Evolutionary conservation across 2,797 vertebrate species (phyloP), one percentile per base, ranked within the genome.

Genomic region (Kryptopterus vitreolus): DNA sequence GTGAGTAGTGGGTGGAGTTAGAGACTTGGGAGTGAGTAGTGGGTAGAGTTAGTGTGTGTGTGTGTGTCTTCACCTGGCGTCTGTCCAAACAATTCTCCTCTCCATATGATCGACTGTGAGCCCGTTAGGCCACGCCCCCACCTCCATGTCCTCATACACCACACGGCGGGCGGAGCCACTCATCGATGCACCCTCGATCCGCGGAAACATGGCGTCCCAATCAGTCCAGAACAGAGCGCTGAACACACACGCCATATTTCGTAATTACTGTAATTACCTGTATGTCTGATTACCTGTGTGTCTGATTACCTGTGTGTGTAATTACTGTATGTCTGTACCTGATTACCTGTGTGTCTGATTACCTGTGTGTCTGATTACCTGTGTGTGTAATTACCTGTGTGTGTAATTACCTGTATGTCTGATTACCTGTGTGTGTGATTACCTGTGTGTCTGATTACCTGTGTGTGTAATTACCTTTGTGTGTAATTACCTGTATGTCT

Each of bases 141-240:
- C 94, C 84, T 95, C 95, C 95, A 96, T 95, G 8, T 96, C 95
- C 89, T 95, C 95, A 77, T 94, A 95, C 71, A 96, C 94, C 35
- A 95, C 94, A 71, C 91, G 95, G 72, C 95, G 92, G 15, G 88
- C 91, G 0, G 92, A 91, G 24, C 95, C 95, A 0, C 94, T 96
- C 95, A 96, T 96, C 5, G 95, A 95, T 1, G 95, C 94, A 0
- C 94, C 95, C 65, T 96, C 95, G 1, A 96, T 96, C 7, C 95
- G 95, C 80, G 95, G 95, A 87, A 95, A 96, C 78, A 92, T 95
- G 38, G 95, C 94, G 84, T 96, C 95, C 95, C 95, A 96, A 83
- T 96, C 95, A 24, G 95, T 96, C 95, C 95, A 96, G 90, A 96
- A 96, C 55, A 96, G 89, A 85, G 95, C 94, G 82, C 95, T 96